Evolutionary conservation across 2,888 invertebrate species (phyloP).

Genomic region (Dioctria linearis): DNA sequence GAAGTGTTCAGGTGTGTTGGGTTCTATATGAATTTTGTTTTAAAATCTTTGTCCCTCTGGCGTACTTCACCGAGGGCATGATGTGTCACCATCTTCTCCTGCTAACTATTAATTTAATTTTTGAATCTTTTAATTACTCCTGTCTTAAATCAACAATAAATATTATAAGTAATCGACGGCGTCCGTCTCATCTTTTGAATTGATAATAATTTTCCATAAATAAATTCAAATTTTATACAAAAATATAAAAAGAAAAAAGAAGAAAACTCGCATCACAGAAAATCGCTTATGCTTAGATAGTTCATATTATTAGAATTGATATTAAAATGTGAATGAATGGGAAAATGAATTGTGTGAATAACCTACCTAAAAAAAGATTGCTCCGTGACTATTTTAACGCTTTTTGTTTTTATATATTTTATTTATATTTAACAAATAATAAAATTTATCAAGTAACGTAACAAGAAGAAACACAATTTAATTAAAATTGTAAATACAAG

Average conservation of each 20-base stretch:
- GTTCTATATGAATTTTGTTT: too few species aligned
- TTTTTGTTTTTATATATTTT: constrained; percentile 19
- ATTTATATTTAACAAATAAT: constrained; percentile 34
- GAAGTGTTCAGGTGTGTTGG: too few species aligned
- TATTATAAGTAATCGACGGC: too few species aligned
- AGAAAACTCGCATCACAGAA: not conserved
- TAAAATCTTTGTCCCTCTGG: too few species aligned
- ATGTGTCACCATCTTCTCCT: too few species aligned
- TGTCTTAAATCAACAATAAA: too few species aligned
- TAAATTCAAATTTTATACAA: constrained; percentile 37
- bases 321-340: constrained; percentile 30
- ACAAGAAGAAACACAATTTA: not conserved
- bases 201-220: too few species aligned
- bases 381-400: constrained; percentile 43
- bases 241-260: not conserved
- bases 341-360: constrained; percentile 21
- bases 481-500: constrained; percentile 40
- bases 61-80: too few species aligned
- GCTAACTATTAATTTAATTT: too few species aligned
- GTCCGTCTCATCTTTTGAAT: too few species aligned
- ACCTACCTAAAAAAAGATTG: constrained; percentile 22
- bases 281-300: constrained; percentile 52
- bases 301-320: constrained; percentile 46
- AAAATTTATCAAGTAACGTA: constrained; percentile 16
- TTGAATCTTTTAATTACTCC: too few species aligned